Base-by-base conservation (phyloP, 2,797 vertebrate species). In the Chrysocyon brachyurus region DNA sequence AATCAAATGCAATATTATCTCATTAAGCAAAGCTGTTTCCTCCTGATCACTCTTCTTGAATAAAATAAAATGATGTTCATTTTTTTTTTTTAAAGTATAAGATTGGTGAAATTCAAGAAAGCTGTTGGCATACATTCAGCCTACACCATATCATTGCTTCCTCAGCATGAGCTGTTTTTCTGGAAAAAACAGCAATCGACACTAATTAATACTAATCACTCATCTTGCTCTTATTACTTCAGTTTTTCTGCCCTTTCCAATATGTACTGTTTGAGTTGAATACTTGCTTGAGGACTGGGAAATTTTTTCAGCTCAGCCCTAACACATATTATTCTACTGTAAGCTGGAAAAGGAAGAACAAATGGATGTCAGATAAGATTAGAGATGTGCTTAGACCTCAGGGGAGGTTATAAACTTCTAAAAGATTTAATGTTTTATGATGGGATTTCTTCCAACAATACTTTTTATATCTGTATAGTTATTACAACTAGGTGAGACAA, bases 11-110 rank as follows among this genome's bases (percentile, higher is more conserved):
- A 98, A 12, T 97, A 97, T 97, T 97, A 97, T 97, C 95, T 98
- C 95, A 97, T 96, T 97, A 98, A 97, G 94, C 33, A 97, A 97
- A 97, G 89, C 85, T 84, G 57, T 33, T 94, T 97, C 84, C 15
- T 61, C 70, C 31, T 57, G 82, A 68, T 97, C 92, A 92, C 9
- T 97, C 97, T 93, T 86, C 93, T 64, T 95, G 84, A 92, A 87
- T 92, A 96, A 97, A 97, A 94, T 64, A 95, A 97, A 95, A 66
- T 75, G 93, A 94, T 95, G 97, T 72, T 93, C 90, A 54, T 2
- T 97, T 96, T 75, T 97, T 96, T 75, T 87, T 64, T 87, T 64
- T 10, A 15, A 57, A 75, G 72, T 57, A n/a, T 49, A 94, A 92
- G n/a, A 79, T 64, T 63, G 56, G 57, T 52, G 75, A 92, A 94